These are phyloP conservation scores for Anadara kagoshimensis DNA, from an alignment of 1,140 invertebrate genomes.

Conservation along the genomic window DNA sequence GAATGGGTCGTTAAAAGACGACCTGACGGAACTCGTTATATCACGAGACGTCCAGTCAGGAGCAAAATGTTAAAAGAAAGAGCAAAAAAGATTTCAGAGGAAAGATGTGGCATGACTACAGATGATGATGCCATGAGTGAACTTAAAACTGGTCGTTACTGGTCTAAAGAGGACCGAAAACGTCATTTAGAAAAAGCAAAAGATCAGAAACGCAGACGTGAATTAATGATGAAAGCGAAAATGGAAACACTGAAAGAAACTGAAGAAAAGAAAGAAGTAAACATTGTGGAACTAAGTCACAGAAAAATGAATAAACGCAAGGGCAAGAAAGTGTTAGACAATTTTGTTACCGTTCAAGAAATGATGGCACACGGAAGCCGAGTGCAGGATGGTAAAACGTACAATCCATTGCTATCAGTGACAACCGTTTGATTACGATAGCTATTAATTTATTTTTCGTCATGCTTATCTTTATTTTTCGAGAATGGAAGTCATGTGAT, in stretches of 20 bases:
- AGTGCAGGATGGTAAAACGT: conserved; percentile 63
- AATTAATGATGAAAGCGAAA: conserved; percentile 64
- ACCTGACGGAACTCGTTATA: conserved; percentile 86
- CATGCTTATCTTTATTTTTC: conserved; percentile 4
- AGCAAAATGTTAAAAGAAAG: conserved; percentile 82
- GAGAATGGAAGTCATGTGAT: conserved; percentile 6
- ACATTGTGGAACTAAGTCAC: conserved; percentile 75
- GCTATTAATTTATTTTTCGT: conserved; percentile 11
- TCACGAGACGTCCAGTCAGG: conserved; percentile 82
- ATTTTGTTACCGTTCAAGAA: conserved; percentile 76
- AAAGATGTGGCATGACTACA: conserved; percentile 84
- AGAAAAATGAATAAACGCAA: conserved; percentile 75
- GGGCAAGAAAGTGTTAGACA: conserved; percentile 74
- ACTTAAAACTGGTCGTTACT: conserved; percentile 86
- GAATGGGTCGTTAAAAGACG: conserved; percentile 88
- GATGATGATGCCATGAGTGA: conserved; percentile 89
- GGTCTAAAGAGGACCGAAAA: conserved; percentile 87
- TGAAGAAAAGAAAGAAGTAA: conserved; percentile 67
- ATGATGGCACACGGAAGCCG: conserved; percentile 74
- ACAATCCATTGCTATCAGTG: conserved; percentile 71
- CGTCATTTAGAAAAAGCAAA: conserved; percentile 82
- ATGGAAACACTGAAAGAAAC: conserved; percentile 73
- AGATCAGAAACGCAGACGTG: conserved; percentile 77
- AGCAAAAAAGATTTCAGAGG: conserved; percentile 81
- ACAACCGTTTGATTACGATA: conserved; percentile 68